phyloP scores from a whole-genome alignment of 2,797 vertebrate genomes.

The Macrochelys suwanniensis region DNA sequence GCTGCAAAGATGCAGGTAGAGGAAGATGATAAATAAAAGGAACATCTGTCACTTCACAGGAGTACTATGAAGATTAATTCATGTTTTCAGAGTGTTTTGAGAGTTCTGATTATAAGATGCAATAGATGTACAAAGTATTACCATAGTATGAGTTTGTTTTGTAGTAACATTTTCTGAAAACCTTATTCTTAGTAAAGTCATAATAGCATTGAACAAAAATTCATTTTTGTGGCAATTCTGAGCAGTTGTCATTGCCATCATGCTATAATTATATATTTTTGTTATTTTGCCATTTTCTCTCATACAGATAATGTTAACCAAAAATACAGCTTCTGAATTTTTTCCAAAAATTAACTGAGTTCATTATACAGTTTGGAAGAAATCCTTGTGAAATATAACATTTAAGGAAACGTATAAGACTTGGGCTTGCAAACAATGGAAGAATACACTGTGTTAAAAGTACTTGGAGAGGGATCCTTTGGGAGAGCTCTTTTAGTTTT shows the following conservation, averaged over 20 bases:
- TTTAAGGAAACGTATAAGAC: background rate
- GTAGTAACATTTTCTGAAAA: background rate
- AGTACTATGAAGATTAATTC: background rate
- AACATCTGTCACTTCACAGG: background rate
- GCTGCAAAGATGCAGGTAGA: background rate
- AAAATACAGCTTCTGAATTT: background rate
- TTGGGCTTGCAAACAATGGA: conserved; percentile 83
- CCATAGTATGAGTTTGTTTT: background rate
- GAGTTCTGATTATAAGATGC: background rate
- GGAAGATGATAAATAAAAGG: background rate
- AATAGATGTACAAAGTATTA: background rate
- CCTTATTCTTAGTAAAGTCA: background rate
- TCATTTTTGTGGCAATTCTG: background rate
- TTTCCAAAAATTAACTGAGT: background rate
- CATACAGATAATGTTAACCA: background rate
- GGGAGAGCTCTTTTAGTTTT: conserved; percentile 89
- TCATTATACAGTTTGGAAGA: background rate
- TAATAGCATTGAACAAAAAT: background rate
- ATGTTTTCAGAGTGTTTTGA: background rate
- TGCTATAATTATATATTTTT: accelerated
- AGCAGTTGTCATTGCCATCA: background rate
- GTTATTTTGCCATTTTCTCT: background rate
- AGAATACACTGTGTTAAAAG: conserved; percentile 82
- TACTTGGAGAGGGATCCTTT: conserved; percentile 92
- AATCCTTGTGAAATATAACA: background rate